Evolutionary conservation across 2,113 vertebrate genomes (phyloP), one percentile per base, ranked within the genome.

Genomic region (Platysteira castanea): DNA sequence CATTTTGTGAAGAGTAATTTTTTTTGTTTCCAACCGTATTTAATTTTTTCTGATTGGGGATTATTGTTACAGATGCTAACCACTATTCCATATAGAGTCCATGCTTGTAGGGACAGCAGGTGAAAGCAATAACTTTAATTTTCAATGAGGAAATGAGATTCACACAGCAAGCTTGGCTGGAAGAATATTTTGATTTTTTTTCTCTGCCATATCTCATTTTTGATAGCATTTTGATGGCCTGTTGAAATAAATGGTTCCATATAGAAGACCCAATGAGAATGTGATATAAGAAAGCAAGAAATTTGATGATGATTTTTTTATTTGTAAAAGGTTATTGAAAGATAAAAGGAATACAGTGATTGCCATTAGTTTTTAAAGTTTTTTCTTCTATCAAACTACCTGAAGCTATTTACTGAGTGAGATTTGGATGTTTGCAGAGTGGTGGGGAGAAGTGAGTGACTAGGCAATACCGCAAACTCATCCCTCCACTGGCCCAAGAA

Each of bases 401-500:
- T 80, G 7, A 39, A 56, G 12, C 6, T 85, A 8, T 79, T 76
- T 80, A 28, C 5, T 52, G 35, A 59, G 17, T 11, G 15, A 57
- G 28, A 74, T 28, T 60, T n/a, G 27, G 11, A 46, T 70, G 13
- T 47, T 57, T 65, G 21, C 15, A 54, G 27, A 2, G 39, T 76
- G 35, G 3, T 80, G 35, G 14, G 24, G n/a, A 16, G 15, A 73
- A 24, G 11, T 42, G 20, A 3, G 23, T 50, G 44, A 56, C n/a
- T 56, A 9, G 3, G 2, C 11, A 67, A 37, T 69, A 27, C 24
- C 5, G 50, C 15, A 67, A 79, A 71, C 19, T 61, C 23, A 28
- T 39, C 33, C 6, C 23, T 21, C 6, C 0, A 0, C 8, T 42
- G 15, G 15, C 7, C 7, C 27, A 50, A n/a, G 17, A 17, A 24